Evolutionary conservation across 2,797 vertebrate genomes (phyloP), one percentile per base, ranked within the genome.

Genomic region (Pteropus rufus): DNA sequence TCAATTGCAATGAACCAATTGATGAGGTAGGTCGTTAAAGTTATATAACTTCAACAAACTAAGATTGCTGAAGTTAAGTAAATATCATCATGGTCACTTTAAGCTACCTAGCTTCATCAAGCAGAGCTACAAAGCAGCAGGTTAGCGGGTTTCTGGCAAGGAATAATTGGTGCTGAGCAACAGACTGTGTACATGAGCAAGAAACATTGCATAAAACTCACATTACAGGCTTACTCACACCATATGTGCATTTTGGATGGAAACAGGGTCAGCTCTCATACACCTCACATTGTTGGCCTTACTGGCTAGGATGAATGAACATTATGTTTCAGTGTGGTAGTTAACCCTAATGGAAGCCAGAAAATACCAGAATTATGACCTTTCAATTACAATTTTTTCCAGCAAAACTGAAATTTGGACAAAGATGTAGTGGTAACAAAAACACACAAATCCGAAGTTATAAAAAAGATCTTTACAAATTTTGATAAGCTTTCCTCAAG

Each of bases 111-210:
- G 69, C 70, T 87, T 96, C 89, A 44, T 54, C 95, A 93, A 54
- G 89, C 5, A 41, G 84, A 96, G 88, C 96, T 69, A 87, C 58
- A 96, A 90, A 97, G 89, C 95, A 96, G 84, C 89, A 89, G 24
- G 65, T 44, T 75, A 56, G 79, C 89, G 1, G 65, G 54, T 83
- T 97, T 97, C 97, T 83, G 79, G 94, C 96, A 94, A 60, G 84
- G 79, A 95, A 52, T 89, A 96, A 89, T 76, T 93, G 95, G 92
- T 96, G 83, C 96, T 86, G 91, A 93, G 94, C 97, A 97, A 80
- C 96, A 97, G 76, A 72, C 7, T 89, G 82, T 97, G 73, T 67
- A 44, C 14, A 97, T 39, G 72, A 75, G 92, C 70, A 94, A 96
- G 92, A 94, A 97, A 87, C 94, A 70, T 15, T 83, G 95, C 46